Conservation (phyloP, 2,113 vertebrate species). For the Chunga burmeisteri region DNA sequence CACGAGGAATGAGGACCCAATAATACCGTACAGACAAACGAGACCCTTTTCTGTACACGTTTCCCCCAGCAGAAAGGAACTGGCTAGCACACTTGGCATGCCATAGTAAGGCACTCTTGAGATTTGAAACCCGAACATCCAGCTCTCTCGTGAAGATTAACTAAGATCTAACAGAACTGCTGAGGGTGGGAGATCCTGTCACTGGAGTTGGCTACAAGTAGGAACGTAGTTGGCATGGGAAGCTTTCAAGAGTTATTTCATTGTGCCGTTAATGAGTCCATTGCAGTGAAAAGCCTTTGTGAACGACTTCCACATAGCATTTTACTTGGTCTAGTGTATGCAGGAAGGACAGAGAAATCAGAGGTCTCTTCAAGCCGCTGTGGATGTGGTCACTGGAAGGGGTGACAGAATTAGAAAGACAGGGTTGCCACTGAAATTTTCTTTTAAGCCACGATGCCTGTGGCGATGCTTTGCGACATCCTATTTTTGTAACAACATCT, state of each 20-base stretch:
- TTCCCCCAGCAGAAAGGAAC: not conserved
- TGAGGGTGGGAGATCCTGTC: conserved; percentile 37
- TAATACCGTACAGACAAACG: not conserved
- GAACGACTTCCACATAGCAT: not conserved
- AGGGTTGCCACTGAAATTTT: not conserved
- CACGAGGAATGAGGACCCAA: not conserved
- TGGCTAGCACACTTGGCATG: not conserved
- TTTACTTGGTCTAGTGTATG: not conserved
- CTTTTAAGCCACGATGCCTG: not conserved
- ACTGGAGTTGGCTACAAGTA: not conserved
- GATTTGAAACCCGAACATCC: not conserved
- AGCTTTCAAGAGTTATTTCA: not conserved
- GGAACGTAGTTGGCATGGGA: not conserved
- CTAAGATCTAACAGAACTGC: not conserved
- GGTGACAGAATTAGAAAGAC: conserved; percentile 5
- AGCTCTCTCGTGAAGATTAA: conserved; percentile 20
- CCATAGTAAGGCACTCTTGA: not conserved
- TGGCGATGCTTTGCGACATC: not conserved
- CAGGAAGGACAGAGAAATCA: conserved; percentile 9
- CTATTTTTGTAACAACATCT: not conserved
- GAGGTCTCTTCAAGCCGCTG: conserved; percentile 16
- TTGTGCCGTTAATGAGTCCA: not conserved
- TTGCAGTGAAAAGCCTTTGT: conserved; percentile 20
- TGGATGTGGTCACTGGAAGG: not conserved
- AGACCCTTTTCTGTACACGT: not conserved